Conservation (phyloP, 2,113 vertebrate genomes). For the Centropus bengalensis region DNA sequence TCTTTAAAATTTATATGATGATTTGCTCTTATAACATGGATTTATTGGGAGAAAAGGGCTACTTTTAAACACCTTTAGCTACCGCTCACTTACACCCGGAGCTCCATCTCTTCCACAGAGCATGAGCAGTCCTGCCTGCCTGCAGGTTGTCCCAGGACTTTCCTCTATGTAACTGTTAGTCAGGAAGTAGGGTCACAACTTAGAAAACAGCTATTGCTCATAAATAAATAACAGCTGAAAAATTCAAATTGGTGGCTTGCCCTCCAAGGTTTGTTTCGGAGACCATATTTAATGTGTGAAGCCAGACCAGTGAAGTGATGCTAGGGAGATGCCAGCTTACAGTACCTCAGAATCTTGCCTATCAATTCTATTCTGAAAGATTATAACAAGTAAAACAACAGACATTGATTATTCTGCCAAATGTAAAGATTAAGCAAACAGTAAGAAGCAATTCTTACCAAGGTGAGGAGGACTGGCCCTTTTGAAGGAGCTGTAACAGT, state of each 20-base stretch:
- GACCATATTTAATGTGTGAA: not conserved
- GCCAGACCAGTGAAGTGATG: not conserved
- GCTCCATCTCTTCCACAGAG: not conserved
- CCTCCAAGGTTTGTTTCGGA: not conserved
- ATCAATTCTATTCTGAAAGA: not conserved
- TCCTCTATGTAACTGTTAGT: not conserved
- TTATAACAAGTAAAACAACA: not conserved
- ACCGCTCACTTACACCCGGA: not conserved
- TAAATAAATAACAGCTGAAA: constrained; percentile 5
- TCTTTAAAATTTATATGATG: not conserved
- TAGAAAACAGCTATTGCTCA: not conserved
- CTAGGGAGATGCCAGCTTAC: not conserved
- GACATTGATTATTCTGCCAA: not conserved
- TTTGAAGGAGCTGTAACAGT: not conserved
- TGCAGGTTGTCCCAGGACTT: not conserved
- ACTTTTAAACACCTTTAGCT: not conserved
- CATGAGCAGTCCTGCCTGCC: rapidly evolving
- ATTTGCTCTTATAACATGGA: not conserved
- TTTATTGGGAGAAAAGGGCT: not conserved
- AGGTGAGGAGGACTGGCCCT: not conserved
- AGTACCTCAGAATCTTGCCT: not conserved
- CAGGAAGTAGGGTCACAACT: not conserved
- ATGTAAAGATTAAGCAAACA: not conserved
- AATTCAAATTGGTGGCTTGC: not conserved
- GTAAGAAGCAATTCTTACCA: not conserved